Conservation (phyloP, 2,797 vertebrate species). For the Hyperoplus immaculatus region DNA sequence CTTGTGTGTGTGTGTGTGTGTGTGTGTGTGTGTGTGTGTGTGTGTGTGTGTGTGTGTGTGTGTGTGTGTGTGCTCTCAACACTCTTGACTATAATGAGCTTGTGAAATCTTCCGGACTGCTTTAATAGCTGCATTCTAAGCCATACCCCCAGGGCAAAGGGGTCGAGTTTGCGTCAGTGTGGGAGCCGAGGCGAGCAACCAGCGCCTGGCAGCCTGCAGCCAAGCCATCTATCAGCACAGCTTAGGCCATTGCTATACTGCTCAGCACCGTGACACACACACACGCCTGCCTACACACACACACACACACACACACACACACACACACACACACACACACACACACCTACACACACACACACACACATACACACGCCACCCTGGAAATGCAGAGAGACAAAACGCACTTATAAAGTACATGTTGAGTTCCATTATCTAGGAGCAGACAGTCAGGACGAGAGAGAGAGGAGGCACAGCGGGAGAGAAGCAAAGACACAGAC, state of each 20-base stretch:
- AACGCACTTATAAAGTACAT: conserved; percentile 54
- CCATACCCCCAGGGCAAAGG: conserved; percentile 71
- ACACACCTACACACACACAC: conserved; percentile 38
- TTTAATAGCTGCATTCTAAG: conserved; percentile 80
- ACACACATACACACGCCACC: conserved; percentile 26
- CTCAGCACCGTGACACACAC: conserved; percentile 63
- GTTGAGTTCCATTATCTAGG: conserved; percentile 69
- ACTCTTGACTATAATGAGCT: conserved; percentile 79
- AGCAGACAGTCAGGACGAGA: conserved; percentile 20
- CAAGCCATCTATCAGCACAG: conserved; percentile 75
- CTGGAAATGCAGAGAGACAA: conserved; percentile 57
- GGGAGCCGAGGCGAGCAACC: conserved; percentile 66
- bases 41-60: conserved; percentile 27
- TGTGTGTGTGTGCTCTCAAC: conserved; percentile 46
- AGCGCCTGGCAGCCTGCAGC: conserved; percentile 66
- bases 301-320: conserved; percentile 35
- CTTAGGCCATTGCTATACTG: conserved; percentile 70
- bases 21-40: conserved; percentile 18
- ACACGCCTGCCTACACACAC: conserved; percentile 36
- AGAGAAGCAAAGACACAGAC: conserved; percentile 22
- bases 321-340: conserved; percentile 26
- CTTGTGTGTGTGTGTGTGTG: conserved; percentile 16
- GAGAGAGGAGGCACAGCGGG: conserved; percentile 24
- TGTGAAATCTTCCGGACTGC: conserved; percentile 74
- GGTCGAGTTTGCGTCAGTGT: conserved; percentile 55